Evolutionary conservation across 2,797 vertebrate species (phyloP).

Genomic region (Sebastes minor): DNA sequence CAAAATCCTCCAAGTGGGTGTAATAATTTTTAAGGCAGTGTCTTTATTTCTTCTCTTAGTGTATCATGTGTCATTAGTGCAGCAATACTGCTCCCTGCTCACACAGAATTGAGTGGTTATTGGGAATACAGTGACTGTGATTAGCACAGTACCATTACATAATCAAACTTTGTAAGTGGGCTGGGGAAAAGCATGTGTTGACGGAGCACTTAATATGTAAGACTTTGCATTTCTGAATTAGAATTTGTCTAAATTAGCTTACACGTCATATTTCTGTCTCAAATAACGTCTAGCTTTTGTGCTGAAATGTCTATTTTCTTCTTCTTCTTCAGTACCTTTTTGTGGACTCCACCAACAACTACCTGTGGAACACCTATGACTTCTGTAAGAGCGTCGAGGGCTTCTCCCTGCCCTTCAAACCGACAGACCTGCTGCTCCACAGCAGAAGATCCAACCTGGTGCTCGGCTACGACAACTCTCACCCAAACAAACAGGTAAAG

Average conservation of each 20-base stretch:
- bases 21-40: background rate
- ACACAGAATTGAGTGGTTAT: background rate
- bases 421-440: constrained; percentile 93
- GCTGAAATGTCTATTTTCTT: background rate
- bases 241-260: background rate
- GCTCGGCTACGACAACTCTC: constrained; percentile 92
- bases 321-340: constrained; percentile 89
- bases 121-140: constrained; percentile 10
- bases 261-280: background rate
- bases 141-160: constrained; percentile 6
- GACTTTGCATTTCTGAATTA: background rate
- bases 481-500: constrained; percentile 92
- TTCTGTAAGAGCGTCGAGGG: constrained; percentile 91
- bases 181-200: background rate
- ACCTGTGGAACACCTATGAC: constrained; percentile 94
- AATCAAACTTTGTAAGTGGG: background rate
- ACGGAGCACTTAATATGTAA: background rate
- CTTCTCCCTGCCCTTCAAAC: constrained; percentile 91
- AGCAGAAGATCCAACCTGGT: constrained; percentile 86
- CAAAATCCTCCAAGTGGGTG: background rate
- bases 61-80: background rate
- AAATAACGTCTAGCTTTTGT: background rate
- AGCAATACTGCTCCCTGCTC: background rate
- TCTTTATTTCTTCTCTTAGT: background rate
- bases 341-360: constrained; percentile 88